Evolutionary conservation across 2,797 vertebrate genomes (phyloP), one percentile per base, ranked within the genome.

Genomic region (Orestias chungarensis): DNA sequence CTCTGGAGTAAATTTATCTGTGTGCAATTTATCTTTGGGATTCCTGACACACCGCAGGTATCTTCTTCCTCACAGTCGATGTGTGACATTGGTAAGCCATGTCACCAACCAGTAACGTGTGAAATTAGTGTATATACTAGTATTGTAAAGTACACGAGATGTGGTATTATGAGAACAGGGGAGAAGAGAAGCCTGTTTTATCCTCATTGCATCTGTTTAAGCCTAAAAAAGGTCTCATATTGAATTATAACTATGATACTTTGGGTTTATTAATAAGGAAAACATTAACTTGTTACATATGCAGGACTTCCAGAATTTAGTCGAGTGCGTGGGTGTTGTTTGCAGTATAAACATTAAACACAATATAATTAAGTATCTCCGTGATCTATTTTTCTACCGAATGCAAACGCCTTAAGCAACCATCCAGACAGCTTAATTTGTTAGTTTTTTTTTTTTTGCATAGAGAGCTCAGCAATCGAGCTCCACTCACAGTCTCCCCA

Each of bases 361-460:
- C 75, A 23, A 71, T 70, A 82, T 67, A 40, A 59, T 47, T 52
- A 57, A 74, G 68, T 33, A 49, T 70, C 10, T 69, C 74, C 27
- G 40, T 65, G 66, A 79, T 67, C 68, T 54, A 79, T 71, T 73
- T 70, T 78, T 54, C 62, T 66, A 66, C 61, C 75, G 71, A 10
- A 68, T 73, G 67, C 50, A 62, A 23, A 43, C 64, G 33, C 64
- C 40, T 33, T 42, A 5, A 81, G 66, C 38, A 4, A 67, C 70
- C 71, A 79, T 77, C 76, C 71, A 82, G 66, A 66, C 76, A 67
- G 71, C 70, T 66, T 76, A 72, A 85, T 86, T 75, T 86, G 80
- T 91, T 88, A 81, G 83, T 86, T 92, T 87, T 54, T 88, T 87
- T 86, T 92, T 87, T 54, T 88, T 87, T 88, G 75, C 79, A 75